Conservation (phyloP, 2,888 invertebrate species). For the Halictus quadricinctus region DNA sequence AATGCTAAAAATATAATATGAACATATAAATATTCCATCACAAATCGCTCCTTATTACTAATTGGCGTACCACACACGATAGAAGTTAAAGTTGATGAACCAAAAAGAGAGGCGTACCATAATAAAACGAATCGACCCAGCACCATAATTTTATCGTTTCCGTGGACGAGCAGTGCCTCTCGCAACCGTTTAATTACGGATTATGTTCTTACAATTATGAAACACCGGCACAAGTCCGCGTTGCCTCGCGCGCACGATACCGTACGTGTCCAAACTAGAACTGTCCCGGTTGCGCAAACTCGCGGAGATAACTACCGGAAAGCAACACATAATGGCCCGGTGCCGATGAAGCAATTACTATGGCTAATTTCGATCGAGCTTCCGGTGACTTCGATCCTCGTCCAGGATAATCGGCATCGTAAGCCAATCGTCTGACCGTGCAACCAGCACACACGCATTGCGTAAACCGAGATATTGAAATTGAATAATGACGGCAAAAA, state of each 20-base stretch:
- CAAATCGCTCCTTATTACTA: too few relatives aligned
- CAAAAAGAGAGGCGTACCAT: not conserved
- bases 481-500: constrained; percentile 16
- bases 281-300: constrained; percentile 56
- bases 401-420: not conserved
- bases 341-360: constrained; percentile 26
- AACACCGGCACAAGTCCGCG: constrained; percentile 28
- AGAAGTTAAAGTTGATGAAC: not conserved
- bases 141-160: not conserved
- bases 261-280: constrained; percentile 26
- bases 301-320: constrained; percentile 67
- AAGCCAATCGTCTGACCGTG: not conserved
- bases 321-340: constrained; percentile 43
- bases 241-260: constrained; percentile 22
- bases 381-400: constrained; percentile 14
- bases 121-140: not conserved
- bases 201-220: constrained; percentile 38
- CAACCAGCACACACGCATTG: constrained; percentile 39
- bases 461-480: constrained; percentile 41
- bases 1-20: too few relatives aligned
- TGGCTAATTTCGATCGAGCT: constrained; percentile 32
- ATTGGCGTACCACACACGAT: not conserved
- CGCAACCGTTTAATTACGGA: constrained; percentile 47
- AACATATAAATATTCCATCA: too few relatives aligned
- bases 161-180: not conserved